Percentiles rank a stretch among this genome's conserved stretches.
These are phyloP conservation scores for Brienomyrus longianalis DNA, from an alignment of 2,113 vertebrate genomes.

Conservation along the genomic window DNA sequence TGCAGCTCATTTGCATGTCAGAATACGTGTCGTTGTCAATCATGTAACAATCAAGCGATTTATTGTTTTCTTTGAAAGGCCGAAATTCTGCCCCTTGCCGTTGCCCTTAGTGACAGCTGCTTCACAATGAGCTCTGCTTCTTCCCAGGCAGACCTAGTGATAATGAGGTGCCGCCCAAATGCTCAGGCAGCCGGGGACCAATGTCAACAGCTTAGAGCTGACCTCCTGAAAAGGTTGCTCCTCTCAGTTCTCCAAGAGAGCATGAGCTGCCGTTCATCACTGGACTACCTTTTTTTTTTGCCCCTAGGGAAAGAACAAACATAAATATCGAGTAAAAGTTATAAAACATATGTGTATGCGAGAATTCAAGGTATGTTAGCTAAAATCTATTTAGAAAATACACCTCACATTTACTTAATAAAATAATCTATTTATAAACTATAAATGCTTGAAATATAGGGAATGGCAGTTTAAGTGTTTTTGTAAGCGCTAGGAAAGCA, in stretches of 20 bases:
- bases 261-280: conserved; percentile 53
- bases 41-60: not conserved
- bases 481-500: not conserved
- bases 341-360: not conserved
- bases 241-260: conserved; percentile 48
- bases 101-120: conserved; percentile 58
- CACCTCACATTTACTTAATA: not conserved
- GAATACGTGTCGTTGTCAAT: not conserved
- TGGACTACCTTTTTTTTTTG: conserved; percentile 33
- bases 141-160: conserved; percentile 55
- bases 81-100: conserved; percentile 45
- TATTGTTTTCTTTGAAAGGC: conserved; percentile 18
- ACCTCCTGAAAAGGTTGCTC: conserved; percentile 58
- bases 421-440: not conserved
- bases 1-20: not conserved
- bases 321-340: conserved; percentile 18
- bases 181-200: conserved; percentile 56
- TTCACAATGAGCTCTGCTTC: conserved; percentile 61
- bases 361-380: not conserved
- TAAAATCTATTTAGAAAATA: not conserved
- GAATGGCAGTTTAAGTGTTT: not conserved
- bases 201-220: conserved; percentile 62
- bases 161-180: conserved; percentile 62
- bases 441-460: not conserved
- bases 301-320: conserved; percentile 44